Base-by-base conservation (phyloP, 1,140 invertebrate genomes). In the Saxidomus purpurata region DNA sequence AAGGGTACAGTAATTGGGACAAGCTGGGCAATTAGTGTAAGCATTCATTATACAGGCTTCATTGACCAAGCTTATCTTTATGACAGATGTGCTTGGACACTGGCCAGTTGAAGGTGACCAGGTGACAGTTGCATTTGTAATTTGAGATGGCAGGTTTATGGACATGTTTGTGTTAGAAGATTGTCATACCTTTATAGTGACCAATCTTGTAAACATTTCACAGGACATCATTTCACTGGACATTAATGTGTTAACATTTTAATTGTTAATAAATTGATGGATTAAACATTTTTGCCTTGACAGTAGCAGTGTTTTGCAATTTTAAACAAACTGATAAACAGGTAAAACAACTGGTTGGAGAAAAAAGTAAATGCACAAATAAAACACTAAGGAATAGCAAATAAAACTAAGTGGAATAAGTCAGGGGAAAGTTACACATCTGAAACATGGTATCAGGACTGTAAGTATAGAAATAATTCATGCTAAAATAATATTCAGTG, bases 181-280 rank as follows among this genome's bases (percentile, higher is more conserved):
- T 71, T 71, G 67, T 71, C 67, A 71, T 71, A 38, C 67, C 67
- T 71, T 15, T 71, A 38, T 22, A 71, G 34, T 71, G 67, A 71
- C 67, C 34, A 43, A 15, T 43, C 43, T 15, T 43, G 43, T 15
- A 8, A 8, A 43, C 15, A 43, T 43, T 43, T n/a, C n/a, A n/a
- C n/a, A n/a, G n/a, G n/a, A n/a, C n/a, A n/a, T n/a, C n/a, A n/a
- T n/a, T n/a, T n/a, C n/a, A n/a, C n/a, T n/a, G n/a, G n/a, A n/a
- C n/a, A n/a, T n/a, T n/a, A n/a, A n/a, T n/a, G n/a, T n/a, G n/a
- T n/a, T n/a, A n/a, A n/a, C n/a, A n/a, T n/a, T n/a, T n/a, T n/a
- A n/a, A n/a, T n/a, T n/a, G n/a, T n/a, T n/a, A n/a, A n/a, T n/a
- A n/a, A n/a, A n/a, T n/a, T n/a, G n/a, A n/a, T n/a, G n/a, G n/a